These are phyloP conservation scores for Leucozona laternaria DNA, from an alignment of 2,888 invertebrate genomes.

Conservation along the genomic window DNA sequence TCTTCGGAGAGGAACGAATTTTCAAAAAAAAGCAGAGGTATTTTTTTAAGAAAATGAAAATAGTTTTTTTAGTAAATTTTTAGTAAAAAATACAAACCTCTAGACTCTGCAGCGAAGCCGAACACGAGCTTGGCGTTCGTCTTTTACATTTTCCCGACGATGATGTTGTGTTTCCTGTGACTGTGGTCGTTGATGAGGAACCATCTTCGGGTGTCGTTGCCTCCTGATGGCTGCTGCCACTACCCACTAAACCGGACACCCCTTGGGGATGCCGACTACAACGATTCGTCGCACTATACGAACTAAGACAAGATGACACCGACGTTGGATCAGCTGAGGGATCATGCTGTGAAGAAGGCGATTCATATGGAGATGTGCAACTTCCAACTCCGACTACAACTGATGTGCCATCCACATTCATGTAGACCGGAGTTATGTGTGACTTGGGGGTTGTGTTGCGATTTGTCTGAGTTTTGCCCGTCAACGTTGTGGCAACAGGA, in stretches of 20 bases:
- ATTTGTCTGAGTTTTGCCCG: slow-evolving; percentile 63
- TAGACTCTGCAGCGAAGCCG: slow-evolving; percentile 75
- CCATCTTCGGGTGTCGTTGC: slow-evolving; percentile 67
- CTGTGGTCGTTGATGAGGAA: slow-evolving; percentile 74
- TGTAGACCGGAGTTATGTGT: slow-evolving; percentile 67
- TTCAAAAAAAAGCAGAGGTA: background rate
- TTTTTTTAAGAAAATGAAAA: background rate
- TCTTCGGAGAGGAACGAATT: background rate
- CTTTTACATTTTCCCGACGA: slow-evolving; percentile 65
- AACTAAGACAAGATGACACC: slow-evolving; percentile 79
- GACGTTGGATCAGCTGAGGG: slow-evolving; percentile 80
- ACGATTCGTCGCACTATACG: slow-evolving; percentile 77
- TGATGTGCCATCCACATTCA: slow-evolving; percentile 66
- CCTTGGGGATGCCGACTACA: slow-evolving; percentile 57
- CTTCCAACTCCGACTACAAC: slow-evolving; percentile 49
- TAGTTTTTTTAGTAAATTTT: slow-evolving; percentile 13
- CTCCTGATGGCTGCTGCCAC: slow-evolving; percentile 55
- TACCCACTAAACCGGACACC: slow-evolving; percentile 42
- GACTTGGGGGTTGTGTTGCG: slow-evolving; percentile 43
- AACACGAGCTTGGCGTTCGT: slow-evolving; percentile 65
- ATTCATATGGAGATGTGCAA: slow-evolving; percentile 80
- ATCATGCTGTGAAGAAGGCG: slow-evolving; percentile 79
- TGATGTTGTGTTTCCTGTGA: slow-evolving; percentile 71
- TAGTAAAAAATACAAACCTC: slow-evolving; percentile 74
- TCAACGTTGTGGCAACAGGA: background rate